A percentile compares a stretch with the other conserved stretches of the same genome.
Conservation (phyloP, 2,888 invertebrate species). For the Ellobium chinense region DNA sequence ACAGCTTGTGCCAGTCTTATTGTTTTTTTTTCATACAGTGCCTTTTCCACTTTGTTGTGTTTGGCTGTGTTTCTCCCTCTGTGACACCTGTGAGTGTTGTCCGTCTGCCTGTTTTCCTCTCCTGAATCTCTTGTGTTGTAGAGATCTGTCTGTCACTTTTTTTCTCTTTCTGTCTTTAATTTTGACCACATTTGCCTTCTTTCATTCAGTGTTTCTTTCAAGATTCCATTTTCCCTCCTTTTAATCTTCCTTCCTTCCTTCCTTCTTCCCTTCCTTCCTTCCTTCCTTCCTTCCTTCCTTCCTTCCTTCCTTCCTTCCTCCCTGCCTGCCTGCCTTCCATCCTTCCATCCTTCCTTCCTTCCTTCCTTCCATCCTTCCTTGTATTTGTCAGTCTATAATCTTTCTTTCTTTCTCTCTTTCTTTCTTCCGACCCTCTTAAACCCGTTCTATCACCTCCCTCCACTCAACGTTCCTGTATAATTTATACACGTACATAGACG, state of each 20-base stretch:
- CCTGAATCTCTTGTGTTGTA: background rate
- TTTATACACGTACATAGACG: too few relatives aligned
- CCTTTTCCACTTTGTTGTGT: too few relatives aligned
- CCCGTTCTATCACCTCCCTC: background rate
- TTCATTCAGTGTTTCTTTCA: background rate
- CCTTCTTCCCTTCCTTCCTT: background rate
- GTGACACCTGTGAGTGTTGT: background rate
- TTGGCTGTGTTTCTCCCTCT: too few relatives aligned
- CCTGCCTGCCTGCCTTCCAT: background rate
- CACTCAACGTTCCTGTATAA: too few relatives aligned
- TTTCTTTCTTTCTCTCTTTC: background rate
- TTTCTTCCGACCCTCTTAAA: background rate
- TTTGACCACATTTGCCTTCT: too few relatives aligned
- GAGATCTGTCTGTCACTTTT: background rate
- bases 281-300: conserved; percentile 7
- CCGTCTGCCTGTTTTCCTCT: background rate
- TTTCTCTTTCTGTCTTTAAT: conserved; percentile 5
- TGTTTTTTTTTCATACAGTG: too few relatives aligned
- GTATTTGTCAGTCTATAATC: too few relatives aligned
- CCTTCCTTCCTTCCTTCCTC: conserved; percentile 5
- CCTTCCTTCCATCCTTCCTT: background rate
- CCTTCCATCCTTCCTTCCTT: background rate
- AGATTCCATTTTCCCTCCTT: too few relatives aligned
- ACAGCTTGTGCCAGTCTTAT: too few relatives aligned
- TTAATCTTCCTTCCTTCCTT: too few relatives aligned